Base-by-base conservation (phyloP, 1,140 invertebrate genomes). In the Trinorchestia longiramus region DNA sequence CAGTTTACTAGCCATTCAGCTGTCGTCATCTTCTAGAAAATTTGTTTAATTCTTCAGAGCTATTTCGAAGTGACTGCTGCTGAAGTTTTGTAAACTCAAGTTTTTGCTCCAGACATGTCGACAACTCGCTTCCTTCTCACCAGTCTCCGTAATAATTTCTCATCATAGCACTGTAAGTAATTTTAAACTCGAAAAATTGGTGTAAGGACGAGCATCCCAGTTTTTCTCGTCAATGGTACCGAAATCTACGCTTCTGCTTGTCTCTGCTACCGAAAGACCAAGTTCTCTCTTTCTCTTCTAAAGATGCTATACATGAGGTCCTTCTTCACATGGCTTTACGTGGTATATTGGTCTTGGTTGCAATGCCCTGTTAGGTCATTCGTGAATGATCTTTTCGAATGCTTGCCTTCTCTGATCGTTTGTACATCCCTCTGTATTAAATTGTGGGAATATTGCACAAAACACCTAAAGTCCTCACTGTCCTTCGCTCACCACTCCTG, bases 291-390 rank as follows among this genome's bases (percentile, higher is more conserved):
- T 45, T 43, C 44, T 36, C 44, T 94, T 94, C 92, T 94, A 94
- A 94, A 94, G 44, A 94, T 94, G 92, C 43, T 94, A 94, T 47
- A 94, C 92, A 94, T 94, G 92, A 94, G 43, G 44, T 40, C 43
- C 44, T 45, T 94, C 43, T 47, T 47, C 92, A 45, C 44, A 94
- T 94, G 92, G 92, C 92, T 45, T 94, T 94, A 45, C 92, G 92
- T 94, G 92, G 92, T 94, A 94, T 44, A 94, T 47, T 94, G 43
- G 44, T 45, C 92, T 45, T 45, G 92, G 92, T 94, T 94, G 44
- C 44, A n/a, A 45, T 47, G 92, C 44, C 92, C 43, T 94, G 44
- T 28, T 90, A 90, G 88, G 88, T 90, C 88, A 90, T 90, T 41
- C 41, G 41, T 90, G 43, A 15, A 90, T 90, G 88, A 8, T 42